These are phyloP conservation scores for Lepilemur septentrionalis DNA, from an alignment of 2,797 vertebrate species.

Conservation along the genomic window DNA sequence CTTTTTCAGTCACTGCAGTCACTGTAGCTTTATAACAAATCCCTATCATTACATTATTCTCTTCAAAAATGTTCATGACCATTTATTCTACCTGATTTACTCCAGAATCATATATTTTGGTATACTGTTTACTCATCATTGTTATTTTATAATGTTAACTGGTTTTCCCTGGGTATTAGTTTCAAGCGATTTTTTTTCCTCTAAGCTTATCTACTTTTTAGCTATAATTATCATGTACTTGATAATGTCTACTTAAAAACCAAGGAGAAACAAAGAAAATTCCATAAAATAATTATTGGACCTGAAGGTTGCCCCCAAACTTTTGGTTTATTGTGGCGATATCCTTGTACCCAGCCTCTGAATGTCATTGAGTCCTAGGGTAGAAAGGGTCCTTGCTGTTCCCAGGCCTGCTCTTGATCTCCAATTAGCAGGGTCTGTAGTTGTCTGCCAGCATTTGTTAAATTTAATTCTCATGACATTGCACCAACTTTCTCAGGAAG, in stretches of 20 bases:
- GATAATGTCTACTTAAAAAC: background rate
- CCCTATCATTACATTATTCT: background rate
- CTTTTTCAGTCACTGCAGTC: background rate
- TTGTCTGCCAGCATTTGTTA: background rate
- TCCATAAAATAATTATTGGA: background rate
- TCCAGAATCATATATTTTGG: background rate
- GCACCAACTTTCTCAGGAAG: background rate
- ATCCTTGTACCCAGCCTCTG: background rate
- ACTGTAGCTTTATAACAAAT: background rate
- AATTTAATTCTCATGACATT: background rate
- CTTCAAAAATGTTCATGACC: background rate
- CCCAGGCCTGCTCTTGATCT: background rate
- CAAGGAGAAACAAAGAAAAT: background rate
- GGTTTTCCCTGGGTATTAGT: background rate
- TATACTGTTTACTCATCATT: background rate
- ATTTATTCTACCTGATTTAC: background rate
- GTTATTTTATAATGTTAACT: background rate
- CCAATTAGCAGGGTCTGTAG: background rate
- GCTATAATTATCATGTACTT: background rate
- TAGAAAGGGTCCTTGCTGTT: background rate
- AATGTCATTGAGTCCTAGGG: background rate
- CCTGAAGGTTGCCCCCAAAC: background rate
- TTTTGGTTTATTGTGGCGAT: background rate
- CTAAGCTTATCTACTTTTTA: background rate
- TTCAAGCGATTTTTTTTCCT: background rate